Evolutionary conservation across 2,113 vertebrate species (phyloP).

Genomic region (Tychaedon coryphoeus): DNA sequence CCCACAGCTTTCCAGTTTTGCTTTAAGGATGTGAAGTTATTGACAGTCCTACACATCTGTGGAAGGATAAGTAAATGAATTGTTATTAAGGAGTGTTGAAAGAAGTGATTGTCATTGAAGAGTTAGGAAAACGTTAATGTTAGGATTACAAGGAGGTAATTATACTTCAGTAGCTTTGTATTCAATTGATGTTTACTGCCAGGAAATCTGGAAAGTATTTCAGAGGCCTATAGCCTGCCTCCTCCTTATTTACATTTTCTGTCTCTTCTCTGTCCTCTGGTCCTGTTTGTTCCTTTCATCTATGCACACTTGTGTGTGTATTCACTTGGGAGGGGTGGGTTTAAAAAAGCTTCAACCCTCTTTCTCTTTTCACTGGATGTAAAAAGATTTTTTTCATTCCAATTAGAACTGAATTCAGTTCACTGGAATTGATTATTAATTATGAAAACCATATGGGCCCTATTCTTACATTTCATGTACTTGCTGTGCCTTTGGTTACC

Average conservation of each 20-base stretch:
- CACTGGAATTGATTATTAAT: not conserved
- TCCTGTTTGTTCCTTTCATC: not conserved
- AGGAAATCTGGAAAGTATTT: conserved; percentile 31
- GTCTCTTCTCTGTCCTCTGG: not conserved
- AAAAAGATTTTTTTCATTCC: not conserved
- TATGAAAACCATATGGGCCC: not conserved
- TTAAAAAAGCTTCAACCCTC: not conserved
- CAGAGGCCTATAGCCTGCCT: not conserved
- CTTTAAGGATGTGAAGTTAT: conserved; percentile 3
- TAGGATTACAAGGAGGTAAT: conserved; percentile 53
- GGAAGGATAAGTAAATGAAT: conserved; percentile 62
- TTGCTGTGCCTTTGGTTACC: not conserved
- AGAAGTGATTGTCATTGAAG: conserved; percentile 60
- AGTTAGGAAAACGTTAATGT: conserved; percentile 52
- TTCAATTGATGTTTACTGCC: conserved; percentile 54
- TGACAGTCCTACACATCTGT: not conserved
- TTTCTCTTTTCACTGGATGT: not conserved
- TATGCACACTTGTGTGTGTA: not conserved
- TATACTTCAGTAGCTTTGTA: conserved; percentile 18
- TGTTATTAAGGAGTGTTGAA: conserved; percentile 62
- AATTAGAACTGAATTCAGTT: not conserved
- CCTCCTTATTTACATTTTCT: not conserved
- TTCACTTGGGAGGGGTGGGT: not conserved
- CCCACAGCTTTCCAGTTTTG: not conserved
- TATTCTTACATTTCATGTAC: not conserved